These are phyloP conservation scores for Drosophila mettleri DNA, from an alignment of 2,888 invertebrate species.

Conservation along the genomic window DNA sequence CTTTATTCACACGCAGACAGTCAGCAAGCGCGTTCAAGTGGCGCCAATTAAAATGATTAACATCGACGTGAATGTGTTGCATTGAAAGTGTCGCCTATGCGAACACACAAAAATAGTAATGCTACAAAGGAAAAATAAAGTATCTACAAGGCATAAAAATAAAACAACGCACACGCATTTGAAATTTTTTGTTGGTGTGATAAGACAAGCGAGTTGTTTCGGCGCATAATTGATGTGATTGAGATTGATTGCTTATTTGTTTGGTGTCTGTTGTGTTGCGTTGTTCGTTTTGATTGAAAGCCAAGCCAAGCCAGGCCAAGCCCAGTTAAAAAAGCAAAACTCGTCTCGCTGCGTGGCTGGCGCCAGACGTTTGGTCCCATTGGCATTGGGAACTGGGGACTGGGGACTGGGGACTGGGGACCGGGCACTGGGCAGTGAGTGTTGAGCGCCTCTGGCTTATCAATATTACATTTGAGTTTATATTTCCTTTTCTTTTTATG, in stretches of 20 bases:
- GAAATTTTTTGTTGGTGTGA: conserved; percentile 36
- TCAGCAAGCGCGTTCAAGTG: conserved; percentile 61
- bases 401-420: too few species aligned
- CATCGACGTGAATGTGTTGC: conserved; percentile 63
- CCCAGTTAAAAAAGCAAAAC: conserved; percentile 7
- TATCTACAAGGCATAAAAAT: conserved; percentile 20
- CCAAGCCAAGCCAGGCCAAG: conserved; percentile 34
- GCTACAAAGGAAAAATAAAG: background rate
- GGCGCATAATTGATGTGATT: conserved; percentile 80
- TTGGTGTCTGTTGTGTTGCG: conserved; percentile 26
- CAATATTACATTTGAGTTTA: conserved; percentile 73
- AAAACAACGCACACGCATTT: conserved; percentile 14
- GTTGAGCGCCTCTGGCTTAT: conserved; percentile 73
- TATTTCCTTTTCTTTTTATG: conserved; percentile 36
- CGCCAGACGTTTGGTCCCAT: conserved; percentile 59
- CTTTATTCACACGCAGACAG: background rate
- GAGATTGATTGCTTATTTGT: conserved; percentile 79
- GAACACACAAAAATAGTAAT: conserved; percentile 13
- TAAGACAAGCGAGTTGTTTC: conserved; percentile 52
- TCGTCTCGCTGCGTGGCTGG: conserved; percentile 38
- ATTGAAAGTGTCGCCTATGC: conserved; percentile 55
- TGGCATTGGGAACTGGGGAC: conserved; percentile 36
- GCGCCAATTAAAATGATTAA: conserved; percentile 80
- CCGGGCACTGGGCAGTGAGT: conserved; percentile 18
- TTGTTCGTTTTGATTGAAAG: conserved; percentile 51